Conservation (phyloP, 2,113 vertebrate genomes). For the Tor tambroides region DNA sequence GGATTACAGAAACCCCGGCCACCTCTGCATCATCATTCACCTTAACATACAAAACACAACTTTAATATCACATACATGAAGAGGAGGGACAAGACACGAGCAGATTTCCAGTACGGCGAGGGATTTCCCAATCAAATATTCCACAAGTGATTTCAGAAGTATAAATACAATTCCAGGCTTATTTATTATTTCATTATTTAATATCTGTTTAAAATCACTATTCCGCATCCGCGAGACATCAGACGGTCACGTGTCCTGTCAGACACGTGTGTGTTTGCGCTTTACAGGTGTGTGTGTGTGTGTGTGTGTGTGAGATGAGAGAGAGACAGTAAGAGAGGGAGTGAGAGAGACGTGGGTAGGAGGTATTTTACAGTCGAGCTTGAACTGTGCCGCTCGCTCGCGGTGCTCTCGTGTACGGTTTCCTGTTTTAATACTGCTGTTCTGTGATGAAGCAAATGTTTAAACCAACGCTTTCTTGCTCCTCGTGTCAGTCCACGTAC, state of each 20-base stretch:
- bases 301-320: not conserved
- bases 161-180: constrained; percentile 85
- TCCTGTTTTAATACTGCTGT: constrained; percentile 80
- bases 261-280: constrained; percentile 59
- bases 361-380: constrained; percentile 86
- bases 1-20: constrained; percentile 62
- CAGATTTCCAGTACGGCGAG: constrained; percentile 78
- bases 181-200: constrained; percentile 40
- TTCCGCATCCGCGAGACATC: constrained; percentile 81
- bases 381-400: constrained; percentile 85
- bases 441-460: constrained; percentile 81
- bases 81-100: constrained; percentile 68
- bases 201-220: constrained; percentile 67
- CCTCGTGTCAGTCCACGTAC: constrained; percentile 88
- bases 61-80: constrained; percentile 70
- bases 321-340: constrained; percentile 58
- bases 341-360: constrained; percentile 16
- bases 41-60: constrained; percentile 72
- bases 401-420: constrained; percentile 74
- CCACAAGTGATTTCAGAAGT: constrained; percentile 81
- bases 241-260: constrained; percentile 79
- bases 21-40: constrained; percentile 33
- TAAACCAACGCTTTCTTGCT: constrained; percentile 71
- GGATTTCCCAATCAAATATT: constrained; percentile 77
- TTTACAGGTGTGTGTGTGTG: constrained; percentile 28